A percentile compares a stretch with the other conserved stretches of the same genome.
Evolutionary conservation across 2,113 vertebrate species (phyloP).

Genomic region (Turdus rufiventris): DNA sequence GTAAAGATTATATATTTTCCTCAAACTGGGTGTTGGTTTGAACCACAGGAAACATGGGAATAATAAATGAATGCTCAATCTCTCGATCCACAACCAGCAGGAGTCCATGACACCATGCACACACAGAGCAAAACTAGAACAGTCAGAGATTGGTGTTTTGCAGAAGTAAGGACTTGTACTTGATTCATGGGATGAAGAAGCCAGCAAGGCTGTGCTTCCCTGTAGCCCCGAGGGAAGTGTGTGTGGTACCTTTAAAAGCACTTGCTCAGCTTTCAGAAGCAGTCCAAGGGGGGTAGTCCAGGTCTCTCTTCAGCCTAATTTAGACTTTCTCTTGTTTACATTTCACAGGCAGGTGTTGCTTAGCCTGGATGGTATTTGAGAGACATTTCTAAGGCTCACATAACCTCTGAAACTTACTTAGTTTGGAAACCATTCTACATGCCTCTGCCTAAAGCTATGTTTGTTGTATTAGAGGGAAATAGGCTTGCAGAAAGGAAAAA

Average conservation of each 20-base stretch:
- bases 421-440: not conserved
- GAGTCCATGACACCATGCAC: accelerated
- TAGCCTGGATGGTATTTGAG: not conserved
- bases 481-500: not conserved
- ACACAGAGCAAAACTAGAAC: accelerated
- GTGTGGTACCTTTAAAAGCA: not conserved
- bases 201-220: not conserved
- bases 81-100: not conserved
- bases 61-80: not conserved
- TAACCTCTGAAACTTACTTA: not conserved
- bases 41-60: not conserved
- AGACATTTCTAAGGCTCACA: not conserved
- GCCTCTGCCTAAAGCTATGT: not conserved
- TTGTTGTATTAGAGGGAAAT: not conserved
- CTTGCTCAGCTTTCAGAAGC: not conserved
- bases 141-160: not conserved
- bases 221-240: not conserved
- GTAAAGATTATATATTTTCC: not conserved
- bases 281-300: not conserved
- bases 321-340: not conserved
- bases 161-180: not conserved
- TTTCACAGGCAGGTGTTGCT: not conserved
- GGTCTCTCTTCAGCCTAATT: not conserved
- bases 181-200: accelerated
- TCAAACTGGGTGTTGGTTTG: not conserved